phyloP scores from a whole-genome alignment of 2,888 invertebrate species.

The Xanthorhoe spadicearia region DNA sequence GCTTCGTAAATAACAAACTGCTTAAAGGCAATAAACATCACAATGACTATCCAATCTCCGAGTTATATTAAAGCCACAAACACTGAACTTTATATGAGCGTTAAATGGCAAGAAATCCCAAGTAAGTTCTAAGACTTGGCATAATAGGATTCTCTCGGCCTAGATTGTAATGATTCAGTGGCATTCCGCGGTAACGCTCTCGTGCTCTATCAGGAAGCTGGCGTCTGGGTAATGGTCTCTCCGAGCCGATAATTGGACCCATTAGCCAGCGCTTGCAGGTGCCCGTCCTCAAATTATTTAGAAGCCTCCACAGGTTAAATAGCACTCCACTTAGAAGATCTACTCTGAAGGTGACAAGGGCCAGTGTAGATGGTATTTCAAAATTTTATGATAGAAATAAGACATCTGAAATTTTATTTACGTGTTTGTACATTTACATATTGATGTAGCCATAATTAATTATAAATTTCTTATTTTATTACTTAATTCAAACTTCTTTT shows the following conservation, averaged over 20 bases:
- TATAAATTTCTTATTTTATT: no score
- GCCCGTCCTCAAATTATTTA: slow-evolving; percentile 44
- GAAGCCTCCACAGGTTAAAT: slow-evolving; percentile 17
- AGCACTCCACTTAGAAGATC: slow-evolving; percentile 1
- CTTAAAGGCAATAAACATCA: neutral
- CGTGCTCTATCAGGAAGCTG: slow-evolving; percentile 48
- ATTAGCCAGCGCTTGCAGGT: slow-evolving; percentile 73
- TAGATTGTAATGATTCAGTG: slow-evolving; percentile 45
- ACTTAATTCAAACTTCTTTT: no score
- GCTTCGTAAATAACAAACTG: neutral
- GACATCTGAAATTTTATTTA: neutral
- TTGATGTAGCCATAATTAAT: no score
- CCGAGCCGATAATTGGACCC: slow-evolving; percentile 74
- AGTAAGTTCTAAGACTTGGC: slow-evolving; percentile 3
- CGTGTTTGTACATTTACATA: no score
- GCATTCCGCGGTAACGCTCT: slow-evolving; percentile 42
- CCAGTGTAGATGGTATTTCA: neutral
- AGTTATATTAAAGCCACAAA: neutral
- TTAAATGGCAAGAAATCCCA: slow-evolving; percentile 1
- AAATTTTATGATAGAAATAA: neutral
- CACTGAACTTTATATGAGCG: neutral
- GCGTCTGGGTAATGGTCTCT: slow-evolving; percentile 66
- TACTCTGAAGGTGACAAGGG: neutral
- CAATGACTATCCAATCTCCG: neutral
- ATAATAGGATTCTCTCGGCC: slow-evolving; percentile 37